Percentiles rank a stretch among this genome's conserved stretches.
Conservation (phyloP, 2,888 invertebrate species). For the Heliconius cydno region DNA sequence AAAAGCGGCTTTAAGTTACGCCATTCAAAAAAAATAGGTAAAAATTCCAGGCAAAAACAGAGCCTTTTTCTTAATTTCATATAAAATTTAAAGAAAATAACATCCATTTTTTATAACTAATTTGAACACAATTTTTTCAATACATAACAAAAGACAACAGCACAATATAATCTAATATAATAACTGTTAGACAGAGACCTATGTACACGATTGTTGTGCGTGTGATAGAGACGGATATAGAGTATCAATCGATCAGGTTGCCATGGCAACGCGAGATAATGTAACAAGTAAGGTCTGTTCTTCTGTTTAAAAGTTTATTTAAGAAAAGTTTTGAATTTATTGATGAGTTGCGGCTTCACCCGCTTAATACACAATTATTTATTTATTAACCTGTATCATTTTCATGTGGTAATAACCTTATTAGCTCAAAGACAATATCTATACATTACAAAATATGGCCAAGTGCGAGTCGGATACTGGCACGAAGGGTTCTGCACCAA, state of each 20-base stretch:
- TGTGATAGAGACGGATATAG: slow-evolving; percentile 50
- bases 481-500: too few species aligned
- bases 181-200: slow-evolving; percentile 38
- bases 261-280: slow-evolving; percentile 55
- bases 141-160: slow-evolving; percentile 16
- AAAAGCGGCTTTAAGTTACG: background rate
- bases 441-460: too few species aligned
- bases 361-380: too few species aligned
- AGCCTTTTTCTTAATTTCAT: background rate
- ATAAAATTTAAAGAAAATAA: background rate
- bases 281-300: slow-evolving; percentile 37
- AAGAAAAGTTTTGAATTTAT: slow-evolving; percentile 13
- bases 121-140: background rate
- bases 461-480: too few species aligned
- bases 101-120: background rate
- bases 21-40: background rate
- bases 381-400: too few species aligned
- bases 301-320: slow-evolving; percentile 18
- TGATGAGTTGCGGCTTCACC: background rate
- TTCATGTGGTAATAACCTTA: too few species aligned
- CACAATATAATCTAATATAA: slow-evolving; percentile 29
- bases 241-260: slow-evolving; percentile 70
- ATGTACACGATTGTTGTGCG: slow-evolving; percentile 23
- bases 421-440: too few species aligned
- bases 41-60: background rate